Evolutionary conservation across 2,113 vertebrate genomes (phyloP), one percentile per base, ranked within the genome.

Genomic region (Cyprinodon tularosa): DNA sequence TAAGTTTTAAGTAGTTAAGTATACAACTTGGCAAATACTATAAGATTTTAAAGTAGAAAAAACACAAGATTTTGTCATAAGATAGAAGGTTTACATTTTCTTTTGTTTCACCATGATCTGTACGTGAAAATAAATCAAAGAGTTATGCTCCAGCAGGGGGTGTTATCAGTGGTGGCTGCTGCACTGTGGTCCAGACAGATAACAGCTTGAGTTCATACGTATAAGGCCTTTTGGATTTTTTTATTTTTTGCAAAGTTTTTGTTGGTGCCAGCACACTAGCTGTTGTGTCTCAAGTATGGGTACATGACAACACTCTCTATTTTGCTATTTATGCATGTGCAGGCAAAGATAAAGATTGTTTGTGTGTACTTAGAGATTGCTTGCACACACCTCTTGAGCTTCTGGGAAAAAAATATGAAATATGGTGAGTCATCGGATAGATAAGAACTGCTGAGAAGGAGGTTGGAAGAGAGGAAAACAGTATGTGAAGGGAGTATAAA

Each of bases 181-280:
- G 86, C 84, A 44, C 75, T 81, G 80, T 90, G 90, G 83, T 81
- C 87, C 77, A 79, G 72, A 86, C 72, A 77, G 87, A 91, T 90
- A 92, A 75, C 85, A 80, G 88, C 78, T 64, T 70, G 64, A 17
- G 45, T 80, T 66, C 37, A 66, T 68, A 74, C 67, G 45, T 64
- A 50, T 22, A 47, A 36, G 38, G 50, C n/a, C 9, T 45, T 75
- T 38, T 29, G 29, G 29, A 29, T 71, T 74, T 61, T 59, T 22
- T 29, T 59, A 62, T 50, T 86, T 76, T 90, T 90, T 81, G 81
- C 83, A 86, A 86, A 91, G 89, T 85, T 86, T 29, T 86, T 89
- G 88, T 73, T 86, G 66, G 78, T 12, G 13, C 78, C 72, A 71
- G 79, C 76, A 74, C 29, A 11, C 81, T 73, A 66, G 64, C 72